These are phyloP conservation scores for Eudyptes chrysolophus DNA, from an alignment of 2,113 vertebrate genomes.

Conservation along the genomic window DNA sequence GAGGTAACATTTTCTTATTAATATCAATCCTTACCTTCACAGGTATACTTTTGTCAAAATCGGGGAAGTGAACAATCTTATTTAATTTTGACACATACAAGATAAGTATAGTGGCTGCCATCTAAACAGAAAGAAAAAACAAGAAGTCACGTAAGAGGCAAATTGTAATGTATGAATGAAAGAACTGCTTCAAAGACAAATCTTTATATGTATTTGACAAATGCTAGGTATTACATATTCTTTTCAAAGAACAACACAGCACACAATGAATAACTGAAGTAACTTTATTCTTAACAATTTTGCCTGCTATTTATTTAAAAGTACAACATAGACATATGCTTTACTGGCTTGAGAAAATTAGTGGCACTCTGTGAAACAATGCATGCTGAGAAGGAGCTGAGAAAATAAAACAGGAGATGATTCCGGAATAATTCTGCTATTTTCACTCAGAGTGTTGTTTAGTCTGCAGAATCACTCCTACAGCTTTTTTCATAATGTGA, in stretches of 20 bases:
- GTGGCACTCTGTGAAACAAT: background rate
- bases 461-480: background rate
- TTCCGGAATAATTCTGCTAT: background rate
- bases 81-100: conserved; percentile 77
- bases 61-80: conserved; percentile 77
- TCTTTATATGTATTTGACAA: background rate
- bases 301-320: background rate
- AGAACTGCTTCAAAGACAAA: background rate
- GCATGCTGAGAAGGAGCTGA: background rate
- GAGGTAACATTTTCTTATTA: background rate
- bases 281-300: background rate
- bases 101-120: conserved; percentile 77
- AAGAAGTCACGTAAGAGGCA: background rate
- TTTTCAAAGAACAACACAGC: background rate
- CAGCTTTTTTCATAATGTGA: background rate
- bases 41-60: conserved; percentile 79
- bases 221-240: rapidly evolving
- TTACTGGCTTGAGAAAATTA: background rate
- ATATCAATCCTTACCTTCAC: conserved; percentile 69
- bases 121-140: conserved; percentile 66
- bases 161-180: background rate
- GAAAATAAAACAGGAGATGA: background rate
- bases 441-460: background rate
- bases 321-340: background rate
- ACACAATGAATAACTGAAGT: background rate